Evolutionary conservation across 2,888 invertebrate genomes (phyloP), one percentile per base, ranked within the genome.

Genomic region (Odontomyia ornata): DNA sequence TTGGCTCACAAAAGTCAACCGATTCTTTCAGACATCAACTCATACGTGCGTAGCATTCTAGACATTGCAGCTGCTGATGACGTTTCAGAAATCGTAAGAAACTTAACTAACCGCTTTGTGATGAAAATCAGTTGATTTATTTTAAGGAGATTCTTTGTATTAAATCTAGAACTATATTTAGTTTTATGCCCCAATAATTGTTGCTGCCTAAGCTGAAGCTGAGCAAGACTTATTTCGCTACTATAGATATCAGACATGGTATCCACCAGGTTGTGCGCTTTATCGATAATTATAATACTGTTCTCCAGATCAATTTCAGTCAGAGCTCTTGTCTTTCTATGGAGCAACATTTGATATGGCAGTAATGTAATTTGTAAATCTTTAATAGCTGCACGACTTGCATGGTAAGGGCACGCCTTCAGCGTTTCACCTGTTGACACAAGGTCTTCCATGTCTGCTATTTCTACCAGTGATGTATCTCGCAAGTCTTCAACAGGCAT

Each of bases 231-330:
- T 15, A 98, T 88, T 56, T 93, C 92, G 0, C 92, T 90, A 78
- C 95, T 94, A 84, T 98, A 92, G 82, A 98, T 94, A 82, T 92
- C 93, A 79, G 93, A 93, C 80, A 99, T 91, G 0, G 97, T 95
- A 79, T 98, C 96, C 11, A 98, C 88, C 0, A 99, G 89, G 85
- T 99, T 99, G 83, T 99, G 99, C 0, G 99, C 99, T 86, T 99
- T 99, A 84, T 99, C 99, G 21, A 95, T 89, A 78, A 99, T 93
- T 0, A 99, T 89, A 28, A 98, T 88, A 83, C 94, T 94, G 81
- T 92, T 90, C 82, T 91, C 90, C 0, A 91, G 82, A 77, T 88
- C 87, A 0, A 91, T 87, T 75, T 92, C 92, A 83, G 90, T 91
- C 11, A 93, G 92, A 81, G 91, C 88, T 77, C 97, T 88, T 0